A percentile compares a stretch with the other conserved stretches of the same genome.
Conservation (phyloP, 2,113 vertebrate genomes). For the Vombatus ursinus region DNA sequence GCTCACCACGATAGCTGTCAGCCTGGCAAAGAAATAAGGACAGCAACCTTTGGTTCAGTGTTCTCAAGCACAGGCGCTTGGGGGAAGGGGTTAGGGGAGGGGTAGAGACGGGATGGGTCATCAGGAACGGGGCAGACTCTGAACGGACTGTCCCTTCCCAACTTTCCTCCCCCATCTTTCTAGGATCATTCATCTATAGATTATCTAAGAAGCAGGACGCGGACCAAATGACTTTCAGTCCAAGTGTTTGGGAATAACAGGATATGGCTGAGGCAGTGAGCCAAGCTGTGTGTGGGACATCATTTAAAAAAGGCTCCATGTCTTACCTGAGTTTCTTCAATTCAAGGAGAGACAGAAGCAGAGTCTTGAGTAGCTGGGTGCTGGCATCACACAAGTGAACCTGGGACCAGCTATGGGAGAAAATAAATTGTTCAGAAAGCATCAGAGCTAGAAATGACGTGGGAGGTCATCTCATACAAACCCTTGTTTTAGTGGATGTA, state of each 20-base stretch:
- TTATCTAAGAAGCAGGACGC: background rate
- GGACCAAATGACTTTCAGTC: background rate
- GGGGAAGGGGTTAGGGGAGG: background rate
- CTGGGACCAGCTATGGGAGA: constrained; percentile 78
- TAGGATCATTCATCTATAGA: background rate
- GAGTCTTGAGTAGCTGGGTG: constrained; percentile 54
- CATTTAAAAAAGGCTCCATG: accelerated
- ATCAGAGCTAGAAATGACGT: background rate
- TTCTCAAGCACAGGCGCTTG: background rate
- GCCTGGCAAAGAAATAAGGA: constrained; percentile 76
- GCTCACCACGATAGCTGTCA: constrained; percentile 81
- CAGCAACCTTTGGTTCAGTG: background rate
- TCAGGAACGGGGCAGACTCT: background rate
- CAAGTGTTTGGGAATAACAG: background rate
- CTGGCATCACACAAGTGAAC: constrained; percentile 64
- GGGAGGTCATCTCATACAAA: background rate
- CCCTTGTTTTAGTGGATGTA: background rate
- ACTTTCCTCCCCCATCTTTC: background rate
- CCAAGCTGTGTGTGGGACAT: accelerated
- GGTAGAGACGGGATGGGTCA: background rate
- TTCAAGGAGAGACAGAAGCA: constrained; percentile 64
- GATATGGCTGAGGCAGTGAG: background rate
- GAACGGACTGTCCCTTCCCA: background rate
- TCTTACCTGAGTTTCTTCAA: constrained; percentile 80
- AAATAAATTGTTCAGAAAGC: background rate